Evolutionary conservation across 1,140 invertebrate genomes (phyloP), one percentile per base, ranked within the genome.

Genomic region (Agraylea sexmaculata): DNA sequence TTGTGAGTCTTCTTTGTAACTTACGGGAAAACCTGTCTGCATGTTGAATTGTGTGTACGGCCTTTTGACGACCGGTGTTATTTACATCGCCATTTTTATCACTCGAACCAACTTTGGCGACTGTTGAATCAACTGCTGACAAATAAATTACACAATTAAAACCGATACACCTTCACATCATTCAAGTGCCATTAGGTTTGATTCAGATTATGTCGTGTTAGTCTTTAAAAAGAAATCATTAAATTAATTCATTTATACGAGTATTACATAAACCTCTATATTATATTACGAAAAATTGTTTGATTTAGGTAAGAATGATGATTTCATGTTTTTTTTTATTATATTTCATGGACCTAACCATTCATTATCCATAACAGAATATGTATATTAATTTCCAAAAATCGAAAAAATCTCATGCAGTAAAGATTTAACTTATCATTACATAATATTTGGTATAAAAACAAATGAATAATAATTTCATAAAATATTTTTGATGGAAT

Each of bases 31-130:
- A 74, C 22, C 77, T 64, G 36, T 79, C 78, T 11, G 78, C 80
- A 49, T 83, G 81, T 49, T 83, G 72, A 37, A 85, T 78, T 1
- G 82, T 80, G 27, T 80, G 73, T 12, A 73, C 71, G 0, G 77
- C 70, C 46, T 74, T 74, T 31, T 69, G 74, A 2, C 53, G 47
- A 0, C 55, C 60, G 25, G 45, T 47, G 18, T 55, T 53, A 4
- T 45, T 40, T 33, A 59, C 59, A 22, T 17, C 43, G 6, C 43
- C n/a, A n/a, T n/a, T n/a, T n/a, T n/a, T n/a, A n/a, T n/a, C n/a
- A n/a, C n/a, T n/a, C n/a, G n/a, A n/a, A n/a, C n/a, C n/a, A n/a
- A n/a, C n/a, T n/a, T n/a, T n/a, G n/a, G n/a, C n/a, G n/a, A n/a
- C n/a, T n/a, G n/a, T n/a, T n/a, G n/a, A n/a, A n/a, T n/a, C n/a